Conservation (phyloP, 2,113 vertebrate genomes). For the Uria aalge region DNA sequence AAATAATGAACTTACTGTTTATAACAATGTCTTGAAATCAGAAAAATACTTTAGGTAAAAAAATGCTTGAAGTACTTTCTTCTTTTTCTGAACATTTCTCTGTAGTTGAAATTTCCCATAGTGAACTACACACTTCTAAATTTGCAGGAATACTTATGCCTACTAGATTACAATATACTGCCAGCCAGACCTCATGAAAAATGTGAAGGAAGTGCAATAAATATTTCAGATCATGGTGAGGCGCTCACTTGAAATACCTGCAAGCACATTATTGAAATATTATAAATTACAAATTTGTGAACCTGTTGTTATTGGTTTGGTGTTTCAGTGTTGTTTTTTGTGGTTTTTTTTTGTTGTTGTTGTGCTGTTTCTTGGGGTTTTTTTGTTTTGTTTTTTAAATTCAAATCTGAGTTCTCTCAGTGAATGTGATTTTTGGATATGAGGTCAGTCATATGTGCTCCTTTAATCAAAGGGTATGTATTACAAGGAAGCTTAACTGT, state of each 20-base stretch:
- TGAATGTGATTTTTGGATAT: not conserved
- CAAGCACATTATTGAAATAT: not conserved
- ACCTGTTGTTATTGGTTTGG: not conserved
- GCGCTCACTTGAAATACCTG: not conserved
- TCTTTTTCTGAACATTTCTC: not conserved
- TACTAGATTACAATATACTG: not conserved
- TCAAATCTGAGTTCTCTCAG: not conserved
- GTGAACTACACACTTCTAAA: not conserved
- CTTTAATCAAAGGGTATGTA: not conserved
- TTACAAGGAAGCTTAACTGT: not conserved
- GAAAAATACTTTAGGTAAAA: not conserved
- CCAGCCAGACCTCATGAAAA: not conserved
- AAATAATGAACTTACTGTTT: conserved; percentile 1
- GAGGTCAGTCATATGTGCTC: not conserved
- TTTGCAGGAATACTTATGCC: not conserved
- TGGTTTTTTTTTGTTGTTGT: not conserved
- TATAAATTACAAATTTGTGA: not conserved
- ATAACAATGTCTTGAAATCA: not conserved
- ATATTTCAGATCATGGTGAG: not conserved
- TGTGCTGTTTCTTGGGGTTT: too few species aligned
- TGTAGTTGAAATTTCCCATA: not conserved
- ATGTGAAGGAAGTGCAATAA: not conserved
- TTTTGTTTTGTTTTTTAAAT: not conserved
- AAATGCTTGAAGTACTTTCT: not conserved
- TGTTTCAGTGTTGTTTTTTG: not conserved